Evolutionary conservation across 2,113 vertebrate genomes (phyloP).

Genomic region (Heterotis niloticus): DNA sequence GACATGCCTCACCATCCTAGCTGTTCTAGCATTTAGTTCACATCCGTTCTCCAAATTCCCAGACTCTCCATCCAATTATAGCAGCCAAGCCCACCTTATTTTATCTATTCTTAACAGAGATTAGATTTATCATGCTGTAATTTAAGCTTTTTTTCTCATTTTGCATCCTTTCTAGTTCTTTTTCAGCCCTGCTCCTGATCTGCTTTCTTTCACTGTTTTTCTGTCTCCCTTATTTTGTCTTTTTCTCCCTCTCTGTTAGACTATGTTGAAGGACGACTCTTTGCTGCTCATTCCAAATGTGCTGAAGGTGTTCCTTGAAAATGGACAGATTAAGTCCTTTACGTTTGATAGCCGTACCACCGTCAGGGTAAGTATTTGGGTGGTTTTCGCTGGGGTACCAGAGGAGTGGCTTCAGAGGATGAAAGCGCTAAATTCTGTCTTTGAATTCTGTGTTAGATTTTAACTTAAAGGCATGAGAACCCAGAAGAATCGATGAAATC

Average conservation of each 20-base stretch:
- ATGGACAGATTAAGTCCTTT: constrained; percentile 98
- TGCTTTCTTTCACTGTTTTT: constrained; percentile 15
- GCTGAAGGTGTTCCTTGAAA: constrained; percentile 97
- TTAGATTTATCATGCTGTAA: constrained; percentile 26
- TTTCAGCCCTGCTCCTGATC: neutral
- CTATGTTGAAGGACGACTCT: constrained; percentile 97
- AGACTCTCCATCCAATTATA: constrained; percentile 35
- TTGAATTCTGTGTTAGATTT: neutral
- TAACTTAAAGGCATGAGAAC: neutral
- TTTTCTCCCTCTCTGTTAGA: constrained; percentile 61
- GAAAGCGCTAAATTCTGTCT: neutral
- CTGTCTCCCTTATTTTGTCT: constrained; percentile 13
- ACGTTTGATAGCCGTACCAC: constrained; percentile 96
- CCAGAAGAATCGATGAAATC: neutral
- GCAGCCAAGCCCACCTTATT: constrained; percentile 17
- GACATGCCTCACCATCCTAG: constrained; percentile 27
- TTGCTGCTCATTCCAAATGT: constrained; percentile 96
- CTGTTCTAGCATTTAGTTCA: constrained; percentile 12
- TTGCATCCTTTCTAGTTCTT: neutral
- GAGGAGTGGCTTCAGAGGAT: neutral
- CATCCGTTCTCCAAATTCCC: constrained; percentile 23
- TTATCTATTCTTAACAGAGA: constrained; percentile 7
- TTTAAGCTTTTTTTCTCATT: constrained; percentile 30
- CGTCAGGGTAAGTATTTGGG: constrained; percentile 75
- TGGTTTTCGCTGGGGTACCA: too few species aligned